These are phyloP conservation scores for Neomonachus schauinslandi DNA, from an alignment of 2,113 vertebrate genomes.

Conservation along the genomic window DNA sequence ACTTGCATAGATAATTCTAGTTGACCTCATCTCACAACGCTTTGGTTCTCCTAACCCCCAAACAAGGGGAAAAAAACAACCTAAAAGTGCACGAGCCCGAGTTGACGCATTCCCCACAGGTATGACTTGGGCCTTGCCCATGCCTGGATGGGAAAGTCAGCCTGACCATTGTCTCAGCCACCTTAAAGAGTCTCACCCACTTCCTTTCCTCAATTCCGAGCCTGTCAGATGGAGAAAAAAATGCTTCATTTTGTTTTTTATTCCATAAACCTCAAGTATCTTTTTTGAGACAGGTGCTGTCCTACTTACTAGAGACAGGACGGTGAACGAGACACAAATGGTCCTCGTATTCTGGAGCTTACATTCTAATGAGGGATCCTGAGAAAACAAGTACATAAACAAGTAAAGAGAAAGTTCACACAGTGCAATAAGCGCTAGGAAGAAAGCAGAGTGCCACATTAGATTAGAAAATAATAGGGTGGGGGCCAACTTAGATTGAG, in stretches of 20 bases:
- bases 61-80: background rate
- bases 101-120: background rate
- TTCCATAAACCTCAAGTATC: background rate
- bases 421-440: background rate
- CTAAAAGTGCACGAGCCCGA: background rate
- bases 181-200: background rate
- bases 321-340: background rate
- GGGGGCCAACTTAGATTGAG: background rate
- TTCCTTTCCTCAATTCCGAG: background rate
- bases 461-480: background rate
- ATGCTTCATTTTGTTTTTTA: background rate
- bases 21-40: background rate
- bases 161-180: background rate
- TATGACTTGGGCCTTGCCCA: background rate
- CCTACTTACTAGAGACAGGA: background rate
- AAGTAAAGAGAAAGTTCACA: background rate
- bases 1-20: background rate
- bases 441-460: background rate
- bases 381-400: slow-evolving; percentile 9
- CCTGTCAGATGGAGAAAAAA: background rate
- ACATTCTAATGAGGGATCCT: background rate
- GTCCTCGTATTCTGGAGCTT: background rate
- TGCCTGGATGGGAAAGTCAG: background rate
- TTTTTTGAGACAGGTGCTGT: background rate
- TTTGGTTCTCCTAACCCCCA: background rate